Evolutionary conservation across 2,113 vertebrate species (phyloP).

Genomic region (Daboia siamensis): DNA sequence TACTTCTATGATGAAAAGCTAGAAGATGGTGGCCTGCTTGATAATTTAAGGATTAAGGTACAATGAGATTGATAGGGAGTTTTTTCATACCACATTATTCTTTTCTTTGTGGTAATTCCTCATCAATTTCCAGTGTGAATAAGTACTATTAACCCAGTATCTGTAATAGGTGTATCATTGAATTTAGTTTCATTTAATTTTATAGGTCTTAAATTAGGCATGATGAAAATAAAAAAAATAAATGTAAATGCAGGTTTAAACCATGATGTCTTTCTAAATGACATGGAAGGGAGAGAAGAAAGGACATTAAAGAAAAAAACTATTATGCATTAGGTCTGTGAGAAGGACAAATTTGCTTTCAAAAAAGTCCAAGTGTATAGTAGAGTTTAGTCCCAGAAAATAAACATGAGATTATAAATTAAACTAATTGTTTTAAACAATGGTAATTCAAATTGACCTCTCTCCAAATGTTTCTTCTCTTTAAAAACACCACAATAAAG

Average conservation of each 20-base stretch:
- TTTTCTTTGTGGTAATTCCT: not conserved
- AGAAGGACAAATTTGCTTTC: not conserved
- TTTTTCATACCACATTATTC: not conserved
- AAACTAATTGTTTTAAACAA: not conserved
- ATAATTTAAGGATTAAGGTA: not conserved
- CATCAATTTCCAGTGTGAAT: not conserved
- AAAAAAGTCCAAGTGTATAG: not conserved
- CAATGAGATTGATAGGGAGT: not conserved
- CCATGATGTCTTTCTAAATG: not conserved
- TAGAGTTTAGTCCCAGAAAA: not conserved
- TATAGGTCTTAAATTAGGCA: not conserved
- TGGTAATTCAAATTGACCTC: not conserved
- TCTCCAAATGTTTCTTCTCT: not conserved
- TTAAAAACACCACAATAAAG: not conserved
- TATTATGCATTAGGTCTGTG: not conserved
- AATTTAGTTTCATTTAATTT: not conserved
- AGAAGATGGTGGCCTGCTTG: not conserved
- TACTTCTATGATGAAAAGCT: not conserved
- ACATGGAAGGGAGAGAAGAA: not conserved
- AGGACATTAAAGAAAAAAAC: not conserved
- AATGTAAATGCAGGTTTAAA: not conserved
- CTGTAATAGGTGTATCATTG: not conserved
- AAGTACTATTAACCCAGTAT: not conserved
- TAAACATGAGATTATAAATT: not conserved
- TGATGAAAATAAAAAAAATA: not conserved